These are phyloP conservation scores for Penaeus vannamei DNA, from an alignment of 1,140 invertebrate species.

Conservation along the genomic window DNA sequence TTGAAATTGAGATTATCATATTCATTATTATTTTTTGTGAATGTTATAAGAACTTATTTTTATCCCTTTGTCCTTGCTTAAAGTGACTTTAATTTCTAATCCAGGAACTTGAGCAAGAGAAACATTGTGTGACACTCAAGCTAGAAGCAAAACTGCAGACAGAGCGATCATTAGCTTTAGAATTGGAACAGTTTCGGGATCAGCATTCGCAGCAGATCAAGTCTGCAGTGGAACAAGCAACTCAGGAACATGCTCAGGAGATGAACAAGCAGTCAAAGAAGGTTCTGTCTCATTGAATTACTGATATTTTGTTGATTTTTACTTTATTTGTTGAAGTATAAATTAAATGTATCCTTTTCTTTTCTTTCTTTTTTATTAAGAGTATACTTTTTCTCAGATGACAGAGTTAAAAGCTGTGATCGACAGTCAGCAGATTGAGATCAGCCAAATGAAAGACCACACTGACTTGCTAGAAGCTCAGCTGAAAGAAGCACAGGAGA, in stretches of 20 bases:
- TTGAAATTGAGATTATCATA: too few species aligned
- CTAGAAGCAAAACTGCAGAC: conserved; percentile 26
- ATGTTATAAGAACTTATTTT: too few species aligned
- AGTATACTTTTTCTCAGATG: neutral
- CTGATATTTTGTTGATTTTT: too few species aligned
- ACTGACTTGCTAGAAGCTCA: conserved; percentile 10
- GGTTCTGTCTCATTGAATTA: neutral
- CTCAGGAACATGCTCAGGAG: conserved; percentile 1
- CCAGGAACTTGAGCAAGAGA: conserved; percentile 31
- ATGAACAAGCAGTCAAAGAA: conserved; percentile 18
- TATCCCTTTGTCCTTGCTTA: too few species aligned
- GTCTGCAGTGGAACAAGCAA: neutral
- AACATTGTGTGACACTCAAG: conserved; percentile 41
- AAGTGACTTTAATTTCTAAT: neutral
- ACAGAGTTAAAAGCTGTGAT: neutral
- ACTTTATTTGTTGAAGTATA: too few species aligned
- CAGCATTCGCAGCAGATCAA: neutral
- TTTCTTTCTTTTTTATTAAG: too few species aligned
- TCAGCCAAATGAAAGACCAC: neutral
- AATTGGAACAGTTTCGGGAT: conserved; percentile 39
- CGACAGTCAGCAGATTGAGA: conserved; percentile 21
- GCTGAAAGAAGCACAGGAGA: conserved; percentile 30
- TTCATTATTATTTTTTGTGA: too few species aligned
- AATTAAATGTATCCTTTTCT: too few species aligned
- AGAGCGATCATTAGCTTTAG: conserved; percentile 32